Base-by-base conservation (phyloP, 2,888 invertebrate genomes). In the Achlya flavicornis region DNA sequence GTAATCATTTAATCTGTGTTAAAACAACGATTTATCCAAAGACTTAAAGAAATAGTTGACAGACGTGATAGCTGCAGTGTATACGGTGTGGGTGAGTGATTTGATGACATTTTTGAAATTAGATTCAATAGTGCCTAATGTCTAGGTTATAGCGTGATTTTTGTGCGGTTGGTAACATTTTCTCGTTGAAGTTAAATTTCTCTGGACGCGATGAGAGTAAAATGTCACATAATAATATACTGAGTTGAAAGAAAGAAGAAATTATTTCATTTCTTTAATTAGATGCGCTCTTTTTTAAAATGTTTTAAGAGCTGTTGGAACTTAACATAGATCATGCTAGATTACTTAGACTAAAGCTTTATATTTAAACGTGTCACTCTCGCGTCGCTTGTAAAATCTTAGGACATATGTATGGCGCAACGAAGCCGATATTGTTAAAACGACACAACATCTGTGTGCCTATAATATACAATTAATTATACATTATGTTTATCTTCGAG, bases 71-170 rank as follows among this genome's bases (percentile, higher is more conserved):
- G 14, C 46, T 46, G 46, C 46, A 46, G 46, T 46, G 46, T 43
- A 14, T 43, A 43, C 43, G 43, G 43, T 43, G 14, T 14, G 43
- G 43, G 60, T 60, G 60, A 60, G 60, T 60, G 59, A 41, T 35
- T 38, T 35, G 16, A 35, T 10, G 46, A 46, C 46, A 46, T 46
- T 46, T n/a, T 19, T 53, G 53, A 7, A 16, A 48, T 19, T 80
- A 80, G 78, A 76, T 79, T 80, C 79, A 66, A 81, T 85, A 86
- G 85, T 87, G 87, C 83, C 84, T 82, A 78, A 81, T 76, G 68
- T 74, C 70, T 79, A 71, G n/a, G 46, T 74, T 73, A 67, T 74
- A 77, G 75, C 77, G 68, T 76, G 74, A 72, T 72, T 73, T 69
- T 66, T 65, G 64, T 53, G 53, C 3, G 19, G 53, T 53, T 14